Evolutionary conservation across 1,140 invertebrate species (phyloP).

Genomic region (Pissodes strobi): DNA sequence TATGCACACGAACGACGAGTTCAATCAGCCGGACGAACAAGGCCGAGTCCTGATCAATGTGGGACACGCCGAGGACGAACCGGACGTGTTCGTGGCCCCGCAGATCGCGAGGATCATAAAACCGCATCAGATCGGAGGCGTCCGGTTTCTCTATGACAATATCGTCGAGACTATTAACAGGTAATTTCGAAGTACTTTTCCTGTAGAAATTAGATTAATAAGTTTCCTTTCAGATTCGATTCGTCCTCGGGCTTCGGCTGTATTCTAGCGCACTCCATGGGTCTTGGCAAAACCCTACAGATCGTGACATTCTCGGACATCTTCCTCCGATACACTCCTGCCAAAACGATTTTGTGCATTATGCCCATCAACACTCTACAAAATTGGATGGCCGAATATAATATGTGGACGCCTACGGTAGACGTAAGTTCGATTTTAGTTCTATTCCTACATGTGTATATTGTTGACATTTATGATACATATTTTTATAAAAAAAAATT

Average conservation of each 20-base stretch:
- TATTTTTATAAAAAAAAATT: slow-evolving; percentile 39
- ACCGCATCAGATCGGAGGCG: slow-evolving; percentile 96
- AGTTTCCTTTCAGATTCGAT: slow-evolving; percentile 31
- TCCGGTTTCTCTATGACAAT: slow-evolving; percentile 95
- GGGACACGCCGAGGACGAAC: slow-evolving; percentile 90
- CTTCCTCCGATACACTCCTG: slow-evolving; percentile 88
- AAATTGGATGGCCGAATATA: slow-evolving; percentile 98
- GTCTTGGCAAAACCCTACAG: slow-evolving; percentile 97
- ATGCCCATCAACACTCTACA: slow-evolving; percentile 99
- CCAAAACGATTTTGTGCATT: slow-evolving; percentile 90
- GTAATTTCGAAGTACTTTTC: background rate
- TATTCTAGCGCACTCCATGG: slow-evolving; percentile 98
- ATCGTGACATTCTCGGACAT: slow-evolving; percentile 96
- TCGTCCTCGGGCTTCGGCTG: slow-evolving; percentile 80
- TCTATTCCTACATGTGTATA: slow-evolving; percentile 20
- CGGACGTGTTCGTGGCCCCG: slow-evolving; percentile 90
- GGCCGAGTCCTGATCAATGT: slow-evolving; percentile 94
- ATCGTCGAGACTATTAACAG: slow-evolving; percentile 86
- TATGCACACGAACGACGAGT: slow-evolving; percentile 87
- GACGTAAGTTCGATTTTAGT: slow-evolving; percentile 43
- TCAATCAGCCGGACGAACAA: slow-evolving; percentile 89
- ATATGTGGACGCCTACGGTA: slow-evolving; percentile 87
- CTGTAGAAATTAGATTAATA: background rate
- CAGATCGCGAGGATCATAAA: slow-evolving; percentile 93
- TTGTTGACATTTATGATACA: slow-evolving; percentile 28